phyloP scores from a whole-genome alignment of 30 jellyfish, hydroid and myxozoan genomes.

The Morbakka virulenta region DNA sequence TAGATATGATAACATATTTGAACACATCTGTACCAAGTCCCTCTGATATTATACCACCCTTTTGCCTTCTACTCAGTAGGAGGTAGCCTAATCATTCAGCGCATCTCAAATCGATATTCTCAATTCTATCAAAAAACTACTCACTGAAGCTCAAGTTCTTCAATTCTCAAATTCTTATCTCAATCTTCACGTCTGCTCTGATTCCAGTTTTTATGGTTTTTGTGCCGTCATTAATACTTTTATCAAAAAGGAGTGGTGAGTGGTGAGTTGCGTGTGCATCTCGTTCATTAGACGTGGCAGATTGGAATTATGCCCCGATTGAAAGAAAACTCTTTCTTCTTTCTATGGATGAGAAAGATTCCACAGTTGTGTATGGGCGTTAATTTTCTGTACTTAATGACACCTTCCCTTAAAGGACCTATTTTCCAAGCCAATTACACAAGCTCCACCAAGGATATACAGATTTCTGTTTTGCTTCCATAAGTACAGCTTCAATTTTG shows the following conservation, averaged over 20 bases:
- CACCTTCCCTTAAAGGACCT: background rate
- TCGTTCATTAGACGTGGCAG: too few species aligned
- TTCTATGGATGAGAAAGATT: too few species aligned
- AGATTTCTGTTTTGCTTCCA: background rate
- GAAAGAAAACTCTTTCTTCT: too few species aligned
- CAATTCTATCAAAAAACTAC: conserved; percentile 37
- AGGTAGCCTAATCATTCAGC: conserved; percentile 23
- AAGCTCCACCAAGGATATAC: background rate
- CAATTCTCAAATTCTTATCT: conserved; percentile 1
- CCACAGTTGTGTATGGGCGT: background rate
- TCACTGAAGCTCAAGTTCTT: conserved; percentile 36
- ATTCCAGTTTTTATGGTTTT: too few species aligned
- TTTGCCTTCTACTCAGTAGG: conserved; percentile 31
- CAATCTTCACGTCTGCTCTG: too few species aligned
- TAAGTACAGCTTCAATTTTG: background rate
- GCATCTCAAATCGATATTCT: conserved; percentile 48
- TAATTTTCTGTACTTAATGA: background rate
- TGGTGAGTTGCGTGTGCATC: too few species aligned
- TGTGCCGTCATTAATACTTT: conserved; percentile 26
- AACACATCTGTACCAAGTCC: background rate
- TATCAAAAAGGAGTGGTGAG: conserved; percentile 41
- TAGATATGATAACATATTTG: background rate
- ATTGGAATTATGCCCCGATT: too few species aligned
- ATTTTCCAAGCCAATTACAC: background rate
- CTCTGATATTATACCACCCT: too few species aligned